phyloP scores from a whole-genome alignment of 2,888 invertebrate species.

The Apoda limacodes region DNA sequence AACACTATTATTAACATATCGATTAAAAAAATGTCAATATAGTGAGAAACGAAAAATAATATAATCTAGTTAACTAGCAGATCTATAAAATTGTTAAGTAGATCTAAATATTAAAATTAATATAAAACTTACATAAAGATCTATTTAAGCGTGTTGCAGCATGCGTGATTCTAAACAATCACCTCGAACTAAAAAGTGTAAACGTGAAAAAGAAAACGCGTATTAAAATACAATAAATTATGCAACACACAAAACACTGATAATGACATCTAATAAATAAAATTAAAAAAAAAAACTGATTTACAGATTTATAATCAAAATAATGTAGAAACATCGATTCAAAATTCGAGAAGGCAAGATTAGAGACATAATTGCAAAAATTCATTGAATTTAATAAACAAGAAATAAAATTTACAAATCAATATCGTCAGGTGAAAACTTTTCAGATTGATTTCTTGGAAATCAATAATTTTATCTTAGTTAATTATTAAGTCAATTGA shows the following conservation, averaged over 20 bases:
- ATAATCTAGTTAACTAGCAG: constrained; percentile 64
- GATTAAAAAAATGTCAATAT: constrained; percentile 24
- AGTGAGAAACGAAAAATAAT: constrained; percentile 30
- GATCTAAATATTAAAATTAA: constrained; percentile 16
- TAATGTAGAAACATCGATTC: no score
- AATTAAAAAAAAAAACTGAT: no score
- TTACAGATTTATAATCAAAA: no score
- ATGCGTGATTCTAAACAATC: no score
- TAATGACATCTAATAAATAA: constrained; percentile 27
- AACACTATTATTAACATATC: constrained; percentile 2
- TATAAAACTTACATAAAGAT: constrained; percentile 15
- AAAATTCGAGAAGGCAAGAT: no score
- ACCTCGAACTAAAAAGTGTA: constrained; percentile 43
- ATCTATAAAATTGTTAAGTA: constrained; percentile 34
- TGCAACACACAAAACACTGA: constrained; percentile 53
- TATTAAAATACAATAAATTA: constrained; percentile 60
- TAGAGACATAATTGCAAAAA: constrained; percentile 35
- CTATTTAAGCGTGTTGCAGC: no score
- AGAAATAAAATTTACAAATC: no score
- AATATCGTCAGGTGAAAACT: no score
- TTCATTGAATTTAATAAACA: constrained; percentile 32
- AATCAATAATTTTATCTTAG: no score
- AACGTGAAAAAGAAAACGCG: constrained; percentile 47
- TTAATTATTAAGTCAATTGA: no score
- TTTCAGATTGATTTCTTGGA: constrained; percentile 55